Conservation (phyloP, 2,888 invertebrate genomes). For the Capitulum mitella region DNA sequence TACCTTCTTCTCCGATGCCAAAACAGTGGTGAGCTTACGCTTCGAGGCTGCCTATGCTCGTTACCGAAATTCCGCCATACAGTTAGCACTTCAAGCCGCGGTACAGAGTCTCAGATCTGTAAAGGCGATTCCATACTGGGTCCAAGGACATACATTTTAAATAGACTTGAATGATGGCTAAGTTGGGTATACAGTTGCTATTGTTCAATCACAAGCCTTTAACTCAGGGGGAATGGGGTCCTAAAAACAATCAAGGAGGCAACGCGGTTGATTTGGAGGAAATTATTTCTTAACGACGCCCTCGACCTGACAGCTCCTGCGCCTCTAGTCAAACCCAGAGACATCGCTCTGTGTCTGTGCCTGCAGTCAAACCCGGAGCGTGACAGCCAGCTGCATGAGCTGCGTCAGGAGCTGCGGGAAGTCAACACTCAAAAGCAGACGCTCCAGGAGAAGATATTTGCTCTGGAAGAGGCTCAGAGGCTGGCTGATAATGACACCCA, state of each 20-base stretch:
- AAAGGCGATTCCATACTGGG: no score
- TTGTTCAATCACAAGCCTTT: neutral
- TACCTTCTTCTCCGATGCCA: neutral
- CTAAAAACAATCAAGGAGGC: neutral
- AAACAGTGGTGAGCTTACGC: neutral
- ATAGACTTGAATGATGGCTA: neutral
- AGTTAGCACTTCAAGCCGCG: no score
- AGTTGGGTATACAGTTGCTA: neutral
- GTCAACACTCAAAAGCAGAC: neutral
- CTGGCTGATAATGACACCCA: conserved; percentile 25
- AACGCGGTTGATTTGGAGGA: neutral
- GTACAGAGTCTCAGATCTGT: no score
- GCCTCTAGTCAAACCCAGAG: neutral
- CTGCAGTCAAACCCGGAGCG: conserved; percentile 4
- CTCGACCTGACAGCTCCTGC: neutral
- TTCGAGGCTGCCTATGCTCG: neutral
- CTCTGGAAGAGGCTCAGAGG: conserved; percentile 27
- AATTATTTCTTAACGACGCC: neutral
- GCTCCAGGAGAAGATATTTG: conserved; percentile 21
- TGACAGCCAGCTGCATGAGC: conserved; percentile 13
- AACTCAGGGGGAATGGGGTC: neutral
- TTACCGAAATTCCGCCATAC: neutral
- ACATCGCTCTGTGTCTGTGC: no score
- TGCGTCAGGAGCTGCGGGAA: conserved; percentile 20
- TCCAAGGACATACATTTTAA: no score